Conservation (phyloP, 2,797 vertebrate species). For the Poecile montanus region DNA sequence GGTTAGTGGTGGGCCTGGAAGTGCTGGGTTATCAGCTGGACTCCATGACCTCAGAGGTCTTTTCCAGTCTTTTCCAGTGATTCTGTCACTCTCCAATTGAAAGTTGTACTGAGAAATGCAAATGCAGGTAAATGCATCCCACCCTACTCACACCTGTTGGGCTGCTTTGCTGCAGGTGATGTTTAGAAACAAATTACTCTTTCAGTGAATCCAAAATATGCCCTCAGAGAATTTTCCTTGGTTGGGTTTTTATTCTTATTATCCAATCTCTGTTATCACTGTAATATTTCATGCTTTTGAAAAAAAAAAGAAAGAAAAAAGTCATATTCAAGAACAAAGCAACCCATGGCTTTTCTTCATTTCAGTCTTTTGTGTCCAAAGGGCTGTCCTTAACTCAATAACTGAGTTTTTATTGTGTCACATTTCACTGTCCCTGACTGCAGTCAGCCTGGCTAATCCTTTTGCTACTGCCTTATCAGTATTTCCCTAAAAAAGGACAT, state of each 20-base stretch:
- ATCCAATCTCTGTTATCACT: slow-evolving; percentile 68
- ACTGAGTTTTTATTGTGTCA: slow-evolving; percentile 69
- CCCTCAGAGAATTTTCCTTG: slow-evolving; percentile 40
- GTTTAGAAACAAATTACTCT: slow-evolving; percentile 63
- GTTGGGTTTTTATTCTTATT: background rate
- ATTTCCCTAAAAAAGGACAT: background rate
- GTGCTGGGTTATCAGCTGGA: background rate
- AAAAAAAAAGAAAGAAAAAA: background rate
- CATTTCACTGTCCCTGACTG: slow-evolving; percentile 60
- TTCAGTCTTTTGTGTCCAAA: slow-evolving; percentile 69
- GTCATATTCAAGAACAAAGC: slow-evolving; percentile 73
- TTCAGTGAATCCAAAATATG: slow-evolving; percentile 59
- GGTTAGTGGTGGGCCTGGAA: background rate
- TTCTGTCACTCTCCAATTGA: background rate
- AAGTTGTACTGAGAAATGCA: background rate
- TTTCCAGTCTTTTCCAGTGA: background rate
- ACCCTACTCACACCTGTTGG: background rate
- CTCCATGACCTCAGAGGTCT: background rate
- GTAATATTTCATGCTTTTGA: slow-evolving; percentile 70
- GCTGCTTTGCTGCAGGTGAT: slow-evolving; percentile 44
- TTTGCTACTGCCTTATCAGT: slow-evolving; percentile 62
- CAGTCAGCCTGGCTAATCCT: slow-evolving; percentile 66
- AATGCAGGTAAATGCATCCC: background rate
- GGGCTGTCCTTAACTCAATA: slow-evolving; percentile 71
- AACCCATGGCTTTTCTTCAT: slow-evolving; percentile 71